phyloP scores from a whole-genome alignment of 2,113 vertebrate genomes.

The Aptenodytes forsteri region DNA sequence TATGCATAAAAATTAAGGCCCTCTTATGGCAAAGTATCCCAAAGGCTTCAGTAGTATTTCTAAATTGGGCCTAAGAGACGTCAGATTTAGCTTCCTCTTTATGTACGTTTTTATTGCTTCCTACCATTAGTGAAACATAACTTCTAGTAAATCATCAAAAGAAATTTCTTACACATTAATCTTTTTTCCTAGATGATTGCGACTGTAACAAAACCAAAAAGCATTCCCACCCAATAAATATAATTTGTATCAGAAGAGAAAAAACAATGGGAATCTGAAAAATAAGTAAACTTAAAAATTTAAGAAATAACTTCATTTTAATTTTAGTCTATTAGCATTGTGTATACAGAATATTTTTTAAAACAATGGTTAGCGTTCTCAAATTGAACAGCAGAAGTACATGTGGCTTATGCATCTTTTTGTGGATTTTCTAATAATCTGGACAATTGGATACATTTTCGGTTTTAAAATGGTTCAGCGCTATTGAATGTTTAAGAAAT shows the following conservation, averaged over 20 bases:
- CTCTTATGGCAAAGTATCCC: not conserved
- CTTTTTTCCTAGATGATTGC: not conserved
- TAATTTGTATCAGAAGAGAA: not conserved
- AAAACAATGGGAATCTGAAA: not conserved
- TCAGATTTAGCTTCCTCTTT: slow-evolving; percentile 3
- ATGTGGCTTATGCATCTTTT: not conserved
- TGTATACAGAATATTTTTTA: not conserved
- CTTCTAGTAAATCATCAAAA: not conserved
- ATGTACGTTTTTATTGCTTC: slow-evolving; percentile 19
- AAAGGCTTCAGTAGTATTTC: slow-evolving; percentile 15
- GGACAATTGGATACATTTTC: not conserved
- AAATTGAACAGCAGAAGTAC: not conserved
- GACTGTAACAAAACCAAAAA: not conserved
- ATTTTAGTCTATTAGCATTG: not conserved
- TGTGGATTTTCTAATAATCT: not conserved
- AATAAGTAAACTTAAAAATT: not conserved
- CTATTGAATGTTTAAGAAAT: not conserved
- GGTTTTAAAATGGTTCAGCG: not conserved
- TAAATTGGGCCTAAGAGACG: not conserved
- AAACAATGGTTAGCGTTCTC: not conserved
- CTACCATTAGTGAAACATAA: not conserved
- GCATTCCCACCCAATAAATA: not conserved
- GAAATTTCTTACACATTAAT: not conserved
- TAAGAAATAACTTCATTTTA: not conserved
- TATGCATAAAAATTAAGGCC: slow-evolving; percentile 5